A percentile compares a stretch with the other conserved stretches of the same genome.
Evolutionary conservation across 2,797 vertebrate genomes (phyloP).

Genomic region (Notolepis coatsorum): DNA sequence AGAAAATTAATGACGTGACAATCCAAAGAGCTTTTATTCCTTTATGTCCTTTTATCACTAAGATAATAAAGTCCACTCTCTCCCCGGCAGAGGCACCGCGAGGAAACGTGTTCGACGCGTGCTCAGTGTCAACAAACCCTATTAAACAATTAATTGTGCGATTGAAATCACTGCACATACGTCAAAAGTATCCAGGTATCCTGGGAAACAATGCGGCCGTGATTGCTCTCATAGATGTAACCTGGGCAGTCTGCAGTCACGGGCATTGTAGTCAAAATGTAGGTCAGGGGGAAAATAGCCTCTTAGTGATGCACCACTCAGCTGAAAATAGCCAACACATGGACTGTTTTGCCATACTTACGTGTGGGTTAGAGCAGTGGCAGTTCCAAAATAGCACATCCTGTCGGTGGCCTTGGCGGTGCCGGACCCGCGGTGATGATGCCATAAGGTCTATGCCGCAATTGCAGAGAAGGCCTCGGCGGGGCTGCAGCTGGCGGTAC

Average conservation of each 20-base stretch:
- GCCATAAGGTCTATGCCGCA: constrained; percentile 26
- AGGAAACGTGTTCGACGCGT: constrained; percentile 19
- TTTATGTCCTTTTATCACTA: constrained; percentile 18
- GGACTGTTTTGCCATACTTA: constrained; percentile 16
- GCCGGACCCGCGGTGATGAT: constrained; percentile 40
- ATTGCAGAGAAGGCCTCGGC: constrained; percentile 4
- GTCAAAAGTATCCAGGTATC: constrained; percentile 33
- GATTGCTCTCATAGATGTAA: constrained; percentile 24
- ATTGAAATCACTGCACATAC: constrained; percentile 25
- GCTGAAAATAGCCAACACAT: constrained; percentile 7
- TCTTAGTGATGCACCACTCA: not conserved
- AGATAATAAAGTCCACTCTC: not conserved
- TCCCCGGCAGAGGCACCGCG: constrained; percentile 13
- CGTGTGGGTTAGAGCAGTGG: constrained; percentile 6
- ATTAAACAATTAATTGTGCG: constrained; percentile 21
- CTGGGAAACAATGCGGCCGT: constrained; percentile 3
- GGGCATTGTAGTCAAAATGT: constrained; percentile 42
- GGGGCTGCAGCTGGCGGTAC: constrained; percentile 17
- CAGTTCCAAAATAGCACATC: constrained; percentile 38
- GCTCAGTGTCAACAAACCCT: constrained; percentile 32
- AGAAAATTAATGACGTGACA: constrained; percentile 21
- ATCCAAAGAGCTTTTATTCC: constrained; percentile 15
- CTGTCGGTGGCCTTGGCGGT: not conserved
- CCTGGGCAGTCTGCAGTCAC: not conserved
- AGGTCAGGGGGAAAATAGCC: constrained; percentile 45